A percentile compares a stretch with the other conserved stretches of the same genome.
Conservation (phyloP, 64 coral and sea anemone genomes). For the Porites australiensis region DNA sequence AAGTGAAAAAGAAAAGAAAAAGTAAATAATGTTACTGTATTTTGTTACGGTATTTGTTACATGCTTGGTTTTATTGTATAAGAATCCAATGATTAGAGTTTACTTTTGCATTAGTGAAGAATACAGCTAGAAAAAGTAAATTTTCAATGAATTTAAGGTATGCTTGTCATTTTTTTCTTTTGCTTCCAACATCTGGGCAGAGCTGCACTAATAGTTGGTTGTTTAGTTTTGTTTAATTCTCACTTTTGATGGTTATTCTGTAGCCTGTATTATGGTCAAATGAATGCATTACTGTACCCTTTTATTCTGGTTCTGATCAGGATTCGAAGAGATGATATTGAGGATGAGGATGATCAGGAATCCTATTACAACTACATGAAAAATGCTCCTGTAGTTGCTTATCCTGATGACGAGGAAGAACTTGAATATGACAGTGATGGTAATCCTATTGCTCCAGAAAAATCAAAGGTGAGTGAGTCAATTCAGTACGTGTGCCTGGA, state of each 20-base stretch:
- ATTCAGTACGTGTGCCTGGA: neutral
- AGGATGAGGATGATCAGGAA: constrained; percentile 98
- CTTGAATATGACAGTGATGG: constrained; percentile 99
- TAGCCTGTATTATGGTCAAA: neutral
- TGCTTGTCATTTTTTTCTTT: too few relatives aligned
- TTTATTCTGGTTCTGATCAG: neutral
- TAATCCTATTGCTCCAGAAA: constrained; percentile 96
- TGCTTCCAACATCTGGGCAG: too few relatives aligned
- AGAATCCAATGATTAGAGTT: neutral
- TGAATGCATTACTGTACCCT: neutral
- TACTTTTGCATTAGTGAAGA: too few relatives aligned
- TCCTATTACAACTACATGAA: constrained; percentile 98
- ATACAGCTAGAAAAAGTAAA: too few relatives aligned
- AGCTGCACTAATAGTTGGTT: too few relatives aligned
- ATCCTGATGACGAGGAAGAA: constrained; percentile 96
- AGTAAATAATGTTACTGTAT: constrained; percentile 45
- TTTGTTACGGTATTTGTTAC: neutral
- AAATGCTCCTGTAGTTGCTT: constrained; percentile 84
- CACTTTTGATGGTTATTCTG: neutral
- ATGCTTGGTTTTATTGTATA: neutral
- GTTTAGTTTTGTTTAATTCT: too few relatives aligned
- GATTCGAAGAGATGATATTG: constrained; percentile 90
- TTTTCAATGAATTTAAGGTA: too few relatives aligned
- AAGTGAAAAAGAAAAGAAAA: constrained; percentile 96
- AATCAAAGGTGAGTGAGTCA: constrained; percentile 85